Conservation (phyloP, 2,797 vertebrate genomes). For the Anabacerthia variegaticeps region DNA sequence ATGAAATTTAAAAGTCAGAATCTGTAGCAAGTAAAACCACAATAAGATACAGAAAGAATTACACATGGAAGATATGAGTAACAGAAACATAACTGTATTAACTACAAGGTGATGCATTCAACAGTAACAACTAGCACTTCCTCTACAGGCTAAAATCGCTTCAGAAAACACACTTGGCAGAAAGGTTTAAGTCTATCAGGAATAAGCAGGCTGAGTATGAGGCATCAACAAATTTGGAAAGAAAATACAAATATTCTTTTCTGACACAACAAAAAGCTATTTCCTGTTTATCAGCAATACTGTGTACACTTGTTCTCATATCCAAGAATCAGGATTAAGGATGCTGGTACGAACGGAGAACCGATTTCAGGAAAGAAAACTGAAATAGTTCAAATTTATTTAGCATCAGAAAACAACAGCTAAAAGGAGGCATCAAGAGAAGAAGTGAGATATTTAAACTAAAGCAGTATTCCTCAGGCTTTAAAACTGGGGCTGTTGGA, state of each 20-base stretch:
- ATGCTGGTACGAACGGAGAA: not conserved
- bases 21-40: not conserved
- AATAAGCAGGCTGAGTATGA: not conserved
- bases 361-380: not conserved
- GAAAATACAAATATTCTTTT: not conserved
- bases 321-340: not conserved
- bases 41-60: not conserved
- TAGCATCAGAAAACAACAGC: not conserved
- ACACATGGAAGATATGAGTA: not conserved
- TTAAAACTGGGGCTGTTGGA: not conserved
- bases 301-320: not conserved
- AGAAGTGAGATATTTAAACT: not conserved
- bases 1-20: conserved; percentile 1
- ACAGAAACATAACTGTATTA: not conserved
- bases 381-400: not conserved
- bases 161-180: not conserved
- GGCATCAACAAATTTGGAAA: not conserved
- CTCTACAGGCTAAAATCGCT: not conserved
- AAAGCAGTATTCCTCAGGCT: not conserved
- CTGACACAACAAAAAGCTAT: not conserved
- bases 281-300: not conserved
- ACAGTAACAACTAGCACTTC: not conserved
- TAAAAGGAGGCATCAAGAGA: not conserved
- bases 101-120: not conserved
- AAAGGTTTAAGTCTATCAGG: not conserved